Conservation (phyloP, 1,140 invertebrate species). For the Brachionus koreanus region DNA sequence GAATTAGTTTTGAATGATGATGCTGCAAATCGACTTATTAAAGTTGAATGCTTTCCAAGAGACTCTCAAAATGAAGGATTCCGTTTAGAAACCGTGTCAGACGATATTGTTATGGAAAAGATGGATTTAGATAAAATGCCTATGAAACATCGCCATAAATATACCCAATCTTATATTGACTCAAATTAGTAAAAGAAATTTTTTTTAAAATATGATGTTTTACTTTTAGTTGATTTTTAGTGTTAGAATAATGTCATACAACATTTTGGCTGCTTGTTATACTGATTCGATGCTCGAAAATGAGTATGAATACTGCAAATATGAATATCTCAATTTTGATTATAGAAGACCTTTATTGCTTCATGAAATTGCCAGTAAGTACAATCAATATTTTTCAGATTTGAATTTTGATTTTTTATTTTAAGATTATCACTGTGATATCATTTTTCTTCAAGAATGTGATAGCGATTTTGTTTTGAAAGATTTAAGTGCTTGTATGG, state of each 20-base stretch:
- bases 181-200: neutral
- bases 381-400: neutral
- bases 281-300: neutral
- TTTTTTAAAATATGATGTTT: neutral
- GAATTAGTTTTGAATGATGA: neutral
- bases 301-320: conserved; percentile 20
- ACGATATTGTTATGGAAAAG: neutral
- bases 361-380: conserved; percentile 7
- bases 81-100: neutral
- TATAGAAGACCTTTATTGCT: conserved; percentile 30
- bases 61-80: conserved; percentile 1
- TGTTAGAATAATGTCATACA: conserved; percentile 39
- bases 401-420: neutral
- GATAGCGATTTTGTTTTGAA: neutral
- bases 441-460: conserved; percentile 40
- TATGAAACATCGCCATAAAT: conserved; percentile 13
- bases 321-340: conserved; percentile 7
- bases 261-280: conserved; percentile 40
- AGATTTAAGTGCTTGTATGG: neutral
- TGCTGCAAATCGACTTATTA: neutral
- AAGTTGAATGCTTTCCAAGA: conserved; percentile 20
- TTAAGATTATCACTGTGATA: conserved; percentile 28
- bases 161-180: neutral
- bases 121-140: conserved; percentile 13
- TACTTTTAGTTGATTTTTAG: neutral